Conservation (phyloP, 2,113 vertebrate genomes). For the Tringa solitaria region DNA sequence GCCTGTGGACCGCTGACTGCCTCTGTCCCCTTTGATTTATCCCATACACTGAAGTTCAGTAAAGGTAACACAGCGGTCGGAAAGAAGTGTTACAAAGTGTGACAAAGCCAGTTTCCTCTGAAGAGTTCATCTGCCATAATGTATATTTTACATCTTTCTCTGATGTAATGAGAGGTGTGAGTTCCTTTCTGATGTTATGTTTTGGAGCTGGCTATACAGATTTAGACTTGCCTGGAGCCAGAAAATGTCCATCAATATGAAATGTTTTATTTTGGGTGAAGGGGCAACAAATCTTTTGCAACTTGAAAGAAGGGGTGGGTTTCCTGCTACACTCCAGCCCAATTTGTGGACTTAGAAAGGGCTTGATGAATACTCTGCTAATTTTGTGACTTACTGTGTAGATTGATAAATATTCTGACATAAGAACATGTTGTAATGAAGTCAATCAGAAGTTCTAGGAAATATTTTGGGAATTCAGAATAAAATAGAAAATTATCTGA, state of each 20-base stretch:
- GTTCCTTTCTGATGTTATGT: conserved; percentile 1
- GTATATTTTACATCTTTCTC: conserved; percentile 32
- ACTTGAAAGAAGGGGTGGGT: not conserved
- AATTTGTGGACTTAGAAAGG: not conserved
- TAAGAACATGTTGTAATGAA: not conserved
- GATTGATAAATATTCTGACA: not conserved
- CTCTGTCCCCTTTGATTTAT: conserved; percentile 24
- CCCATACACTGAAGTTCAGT: not conserved
- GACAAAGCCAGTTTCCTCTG: conserved; percentile 40
- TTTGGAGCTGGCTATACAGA: not conserved
- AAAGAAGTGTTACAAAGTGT: not conserved
- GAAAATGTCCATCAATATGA: not conserved
- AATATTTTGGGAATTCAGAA: not conserved
- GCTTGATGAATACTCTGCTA: not conserved
- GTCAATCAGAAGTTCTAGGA: not conserved
- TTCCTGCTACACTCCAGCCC: not conserved
- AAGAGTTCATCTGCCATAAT: conserved; percentile 44
- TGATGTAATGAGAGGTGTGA: conserved; percentile 34
- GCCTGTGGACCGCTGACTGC: not conserved
- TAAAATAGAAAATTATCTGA: not conserved
- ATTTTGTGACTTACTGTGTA: not conserved
- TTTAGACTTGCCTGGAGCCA: conserved; percentile 18
- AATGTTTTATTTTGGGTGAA: not conserved
- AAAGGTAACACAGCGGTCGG: not conserved
- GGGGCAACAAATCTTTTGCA: not conserved